Conservation (phyloP, 2,113 vertebrate species). For the Dinomys branickii region DNA sequence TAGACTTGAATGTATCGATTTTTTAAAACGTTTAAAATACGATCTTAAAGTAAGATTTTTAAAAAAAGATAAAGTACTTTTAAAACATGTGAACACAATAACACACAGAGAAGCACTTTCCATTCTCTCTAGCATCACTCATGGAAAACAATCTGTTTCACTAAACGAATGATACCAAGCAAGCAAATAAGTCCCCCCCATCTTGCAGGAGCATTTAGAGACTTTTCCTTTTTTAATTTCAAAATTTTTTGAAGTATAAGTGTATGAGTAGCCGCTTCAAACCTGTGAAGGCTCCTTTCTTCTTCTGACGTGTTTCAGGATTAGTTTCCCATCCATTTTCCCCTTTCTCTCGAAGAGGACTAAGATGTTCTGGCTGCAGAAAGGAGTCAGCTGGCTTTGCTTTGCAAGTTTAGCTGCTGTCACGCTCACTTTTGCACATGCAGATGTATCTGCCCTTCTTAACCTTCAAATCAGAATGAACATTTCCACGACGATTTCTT, state of each 20-base stretch:
- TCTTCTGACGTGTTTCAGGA: background rate
- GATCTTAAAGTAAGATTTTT: too few relatives aligned
- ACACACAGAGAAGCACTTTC: background rate
- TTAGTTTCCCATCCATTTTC: background rate
- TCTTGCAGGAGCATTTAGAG: background rate
- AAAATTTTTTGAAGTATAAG: background rate
- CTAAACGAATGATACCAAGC: background rate
- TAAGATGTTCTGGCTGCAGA: background rate
- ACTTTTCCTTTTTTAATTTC: background rate
- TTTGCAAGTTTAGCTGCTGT: background rate
- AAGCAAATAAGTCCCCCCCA: background rate
- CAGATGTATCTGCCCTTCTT: background rate
- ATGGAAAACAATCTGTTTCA: background rate
- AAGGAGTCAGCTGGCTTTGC: background rate
- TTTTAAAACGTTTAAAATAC: background rate
- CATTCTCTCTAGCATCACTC: background rate
- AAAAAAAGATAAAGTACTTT: too few relatives aligned
- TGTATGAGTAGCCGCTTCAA: background rate
- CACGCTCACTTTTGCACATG: background rate
- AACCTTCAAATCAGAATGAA: background rate
- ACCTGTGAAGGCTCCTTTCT: background rate
- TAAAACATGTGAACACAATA: too few relatives aligned
- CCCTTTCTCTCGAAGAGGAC: background rate
- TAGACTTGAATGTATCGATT: background rate
- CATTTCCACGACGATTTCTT: background rate